A percentile compares a stretch with the other conserved stretches of the same genome.
These are phyloP conservation scores for Tolypeutes matacus DNA, from an alignment of 2,797 vertebrate genomes.

Conservation along the genomic window DNA sequence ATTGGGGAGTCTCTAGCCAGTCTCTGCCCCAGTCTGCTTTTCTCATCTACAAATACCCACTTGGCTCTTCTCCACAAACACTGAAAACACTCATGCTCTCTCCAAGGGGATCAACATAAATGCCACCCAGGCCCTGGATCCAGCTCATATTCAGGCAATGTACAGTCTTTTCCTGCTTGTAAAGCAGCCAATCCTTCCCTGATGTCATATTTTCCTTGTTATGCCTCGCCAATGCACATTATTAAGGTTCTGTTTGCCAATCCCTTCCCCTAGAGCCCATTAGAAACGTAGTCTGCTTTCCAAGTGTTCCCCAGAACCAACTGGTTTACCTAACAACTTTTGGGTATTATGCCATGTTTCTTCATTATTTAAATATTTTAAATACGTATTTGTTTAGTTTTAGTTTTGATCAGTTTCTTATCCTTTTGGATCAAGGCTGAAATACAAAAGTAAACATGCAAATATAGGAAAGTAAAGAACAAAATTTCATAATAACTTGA, in stretches of 20 bases:
- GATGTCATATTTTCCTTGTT: not conserved
- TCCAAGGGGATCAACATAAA: not conserved
- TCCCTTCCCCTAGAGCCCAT: conserved; percentile 14
- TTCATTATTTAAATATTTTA: not conserved
- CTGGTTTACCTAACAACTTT: conserved; percentile 63
- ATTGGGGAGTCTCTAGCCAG: not conserved
- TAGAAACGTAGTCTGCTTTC: conserved; percentile 31
- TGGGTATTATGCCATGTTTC: conserved; percentile 32
- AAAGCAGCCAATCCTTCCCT: not conserved
- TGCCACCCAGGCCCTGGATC: not conserved
- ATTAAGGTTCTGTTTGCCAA: conserved; percentile 17
- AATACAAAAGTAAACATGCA: conserved; percentile 44
- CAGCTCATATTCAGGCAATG: not conserved
- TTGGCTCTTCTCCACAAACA: not conserved
- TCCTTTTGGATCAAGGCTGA: conserved; percentile 2
- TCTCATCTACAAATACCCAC: conserved; percentile 2
- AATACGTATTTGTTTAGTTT: conserved; percentile 52
- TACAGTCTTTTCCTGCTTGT: not conserved
- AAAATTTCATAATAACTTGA: conserved; percentile 12
- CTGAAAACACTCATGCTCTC: not conserved
- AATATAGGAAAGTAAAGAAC: conserved; percentile 5
- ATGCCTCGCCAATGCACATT: not conserved
- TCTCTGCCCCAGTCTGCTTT: not conserved
- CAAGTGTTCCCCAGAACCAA: conserved; percentile 53
- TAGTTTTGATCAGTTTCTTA: conserved; percentile 46